Percentiles rank a stretch among this genome's conserved stretches.
phyloP scores from a whole-genome alignment of 2,113 vertebrate species.

The Otus sunia region DNA sequence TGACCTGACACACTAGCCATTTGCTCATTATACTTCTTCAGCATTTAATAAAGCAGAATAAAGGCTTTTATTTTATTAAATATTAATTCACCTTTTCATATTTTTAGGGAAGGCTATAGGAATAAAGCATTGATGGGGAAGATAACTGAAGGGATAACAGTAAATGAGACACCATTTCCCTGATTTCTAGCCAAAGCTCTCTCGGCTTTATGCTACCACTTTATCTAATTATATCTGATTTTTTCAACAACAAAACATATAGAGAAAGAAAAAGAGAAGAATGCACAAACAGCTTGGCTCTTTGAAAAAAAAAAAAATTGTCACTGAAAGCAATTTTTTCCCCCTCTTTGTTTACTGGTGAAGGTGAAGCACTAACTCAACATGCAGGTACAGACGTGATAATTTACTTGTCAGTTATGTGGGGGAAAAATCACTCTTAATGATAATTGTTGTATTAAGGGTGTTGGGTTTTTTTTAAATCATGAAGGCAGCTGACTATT shows the following conservation, averaged over 20 bases:
- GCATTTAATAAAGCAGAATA: constrained; percentile 64
- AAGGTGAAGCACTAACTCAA: constrained; percentile 49
- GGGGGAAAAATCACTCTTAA: constrained; percentile 46
- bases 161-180: neutral
- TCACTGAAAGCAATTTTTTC: constrained; percentile 33
- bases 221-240: neutral
- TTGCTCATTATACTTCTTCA: constrained; percentile 38
- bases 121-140: constrained; percentile 4
- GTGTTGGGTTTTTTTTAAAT: neutral
- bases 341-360: constrained; percentile 13
- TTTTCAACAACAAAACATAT: neutral
- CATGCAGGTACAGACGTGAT: constrained; percentile 50
- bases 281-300: constrained; percentile 15
- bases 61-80: constrained; percentile 65
- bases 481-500: constrained; percentile 18
- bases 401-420: constrained; percentile 38
- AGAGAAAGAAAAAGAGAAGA: constrained; percentile 37
- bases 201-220: neutral
- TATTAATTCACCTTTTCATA: constrained; percentile 66
- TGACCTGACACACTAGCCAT: neutral
- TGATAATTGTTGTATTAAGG: constrained; percentile 35
- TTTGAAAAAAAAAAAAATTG: constrained; percentile 21
- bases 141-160: neutral
- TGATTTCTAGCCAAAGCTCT: neutral
- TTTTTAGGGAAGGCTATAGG: constrained; percentile 42